Evolutionary conservation across 2,113 vertebrate species (phyloP).

Genomic region (Catagonus wagneri): DNA sequence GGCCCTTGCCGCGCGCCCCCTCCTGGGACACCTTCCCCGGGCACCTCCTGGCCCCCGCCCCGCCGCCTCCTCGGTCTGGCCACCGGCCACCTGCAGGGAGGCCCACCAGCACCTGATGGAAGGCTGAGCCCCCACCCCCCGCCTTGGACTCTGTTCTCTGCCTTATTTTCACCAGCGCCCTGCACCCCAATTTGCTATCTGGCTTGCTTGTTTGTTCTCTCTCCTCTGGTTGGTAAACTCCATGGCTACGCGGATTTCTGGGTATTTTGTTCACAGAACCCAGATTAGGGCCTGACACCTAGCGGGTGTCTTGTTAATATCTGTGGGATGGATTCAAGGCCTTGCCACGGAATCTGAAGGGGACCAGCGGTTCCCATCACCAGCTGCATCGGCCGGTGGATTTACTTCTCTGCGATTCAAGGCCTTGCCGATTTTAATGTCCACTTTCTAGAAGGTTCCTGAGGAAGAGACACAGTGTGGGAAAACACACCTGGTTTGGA

Average conservation of each 20-base stretch:
- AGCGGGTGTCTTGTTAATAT: no score
- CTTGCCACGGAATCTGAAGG: not conserved
- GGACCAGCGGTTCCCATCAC: not conserved
- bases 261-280: not conserved
- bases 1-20: no score
- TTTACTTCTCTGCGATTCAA: not conserved
- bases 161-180: not conserved
- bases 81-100: fast-evolving
- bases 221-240: not conserved
- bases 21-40: not conserved
- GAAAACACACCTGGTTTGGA: not conserved
- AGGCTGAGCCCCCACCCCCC: fast-evolving
- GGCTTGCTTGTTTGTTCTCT: not conserved
- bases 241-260: not conserved
- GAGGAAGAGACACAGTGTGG: not conserved
- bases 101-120: fast-evolving
- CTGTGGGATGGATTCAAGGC: not conserved
- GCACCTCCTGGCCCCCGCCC: no score
- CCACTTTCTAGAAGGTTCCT: not conserved
- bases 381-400: fast-evolving
- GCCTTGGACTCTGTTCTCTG: not conserved
- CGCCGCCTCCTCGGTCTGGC: not conserved
- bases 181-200: fast-evolving
- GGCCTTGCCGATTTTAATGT: not conserved
- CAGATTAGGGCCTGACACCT: no score